Evolutionary conservation across 2,888 invertebrate genomes (phyloP).

Genomic region (Andrena bucephala): DNA sequence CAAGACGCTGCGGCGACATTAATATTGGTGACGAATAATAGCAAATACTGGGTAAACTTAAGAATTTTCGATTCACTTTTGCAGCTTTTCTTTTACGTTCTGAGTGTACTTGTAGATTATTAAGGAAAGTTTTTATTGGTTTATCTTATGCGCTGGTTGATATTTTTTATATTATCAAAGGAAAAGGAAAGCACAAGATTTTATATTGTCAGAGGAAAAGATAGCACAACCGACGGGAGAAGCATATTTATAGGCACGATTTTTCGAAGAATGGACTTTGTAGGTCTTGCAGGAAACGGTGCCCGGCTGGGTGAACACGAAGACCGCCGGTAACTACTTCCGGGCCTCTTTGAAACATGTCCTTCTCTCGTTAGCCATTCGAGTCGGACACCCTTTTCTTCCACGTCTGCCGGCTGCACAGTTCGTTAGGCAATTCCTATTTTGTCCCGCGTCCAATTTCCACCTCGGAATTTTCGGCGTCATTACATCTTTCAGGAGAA

Average conservation of each 20-base stretch:
- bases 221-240: conserved; percentile 23
- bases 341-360: conserved; percentile 67
- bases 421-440: conserved; percentile 80
- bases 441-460: conserved; percentile 76
- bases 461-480: conserved; percentile 57
- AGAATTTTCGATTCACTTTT: no score
- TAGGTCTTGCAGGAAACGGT: conserved; percentile 41
- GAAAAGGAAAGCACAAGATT: no score
- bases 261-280: conserved; percentile 51
- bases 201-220: background rate
- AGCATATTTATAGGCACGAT: conserved; percentile 46
- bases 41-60: no score
- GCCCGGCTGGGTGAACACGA: conserved; percentile 58
- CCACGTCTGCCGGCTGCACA: conserved; percentile 68
- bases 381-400: conserved; percentile 63
- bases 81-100: no score
- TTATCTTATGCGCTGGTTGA: no score
- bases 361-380: conserved; percentile 71
- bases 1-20: no score
- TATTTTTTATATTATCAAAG: no score
- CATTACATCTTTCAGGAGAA: conserved; percentile 38
- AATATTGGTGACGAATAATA: no score
- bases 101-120: no score
- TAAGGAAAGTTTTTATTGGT: no score
- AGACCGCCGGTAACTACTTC: conserved; percentile 69